These are phyloP conservation scores for Tragelaphus strepsiceros DNA, from an alignment of 2,113 vertebrate genomes.

Conservation along the genomic window DNA sequence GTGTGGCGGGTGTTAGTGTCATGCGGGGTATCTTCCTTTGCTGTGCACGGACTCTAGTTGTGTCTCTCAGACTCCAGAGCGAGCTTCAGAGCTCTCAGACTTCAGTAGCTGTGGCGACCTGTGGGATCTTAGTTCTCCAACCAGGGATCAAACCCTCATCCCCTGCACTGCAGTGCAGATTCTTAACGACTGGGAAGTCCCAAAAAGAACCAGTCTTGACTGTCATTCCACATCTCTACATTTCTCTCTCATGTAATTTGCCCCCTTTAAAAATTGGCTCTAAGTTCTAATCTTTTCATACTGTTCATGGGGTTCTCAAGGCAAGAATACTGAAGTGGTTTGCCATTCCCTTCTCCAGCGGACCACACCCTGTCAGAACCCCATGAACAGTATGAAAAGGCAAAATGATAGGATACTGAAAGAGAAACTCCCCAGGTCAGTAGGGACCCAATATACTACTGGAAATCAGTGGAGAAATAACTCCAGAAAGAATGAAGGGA, in stretches of 20 bases:
- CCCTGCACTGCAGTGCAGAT: neutral
- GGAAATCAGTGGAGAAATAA: too few relatives aligned
- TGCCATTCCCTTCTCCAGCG: too few relatives aligned
- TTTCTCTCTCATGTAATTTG: neutral
- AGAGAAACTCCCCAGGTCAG: too few relatives aligned
- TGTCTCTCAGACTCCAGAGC: neutral
- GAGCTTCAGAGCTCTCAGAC: neutral
- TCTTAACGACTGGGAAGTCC: neutral
- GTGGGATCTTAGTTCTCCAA: neutral
- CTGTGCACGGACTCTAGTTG: neutral
- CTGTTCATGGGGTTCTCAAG: too few relatives aligned
- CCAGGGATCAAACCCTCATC: neutral
- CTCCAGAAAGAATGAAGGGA: too few relatives aligned
- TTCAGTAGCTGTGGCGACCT: neutral
- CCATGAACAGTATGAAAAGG: too few relatives aligned
- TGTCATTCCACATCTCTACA: neutral
- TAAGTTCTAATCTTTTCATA: too few relatives aligned
- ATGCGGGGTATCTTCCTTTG: neutral
- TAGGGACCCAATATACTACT: too few relatives aligned
- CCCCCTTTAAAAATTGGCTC: neutral
- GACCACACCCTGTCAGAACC: too few relatives aligned
- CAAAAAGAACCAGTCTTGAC: neutral
- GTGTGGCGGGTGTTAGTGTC: neutral
- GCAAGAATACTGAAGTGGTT: too few relatives aligned
- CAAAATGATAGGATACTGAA: too few relatives aligned